These are phyloP conservation scores for Siderastrea siderea DNA, from an alignment of 92 coral and sea anemone species.

Conservation along the genomic window DNA sequence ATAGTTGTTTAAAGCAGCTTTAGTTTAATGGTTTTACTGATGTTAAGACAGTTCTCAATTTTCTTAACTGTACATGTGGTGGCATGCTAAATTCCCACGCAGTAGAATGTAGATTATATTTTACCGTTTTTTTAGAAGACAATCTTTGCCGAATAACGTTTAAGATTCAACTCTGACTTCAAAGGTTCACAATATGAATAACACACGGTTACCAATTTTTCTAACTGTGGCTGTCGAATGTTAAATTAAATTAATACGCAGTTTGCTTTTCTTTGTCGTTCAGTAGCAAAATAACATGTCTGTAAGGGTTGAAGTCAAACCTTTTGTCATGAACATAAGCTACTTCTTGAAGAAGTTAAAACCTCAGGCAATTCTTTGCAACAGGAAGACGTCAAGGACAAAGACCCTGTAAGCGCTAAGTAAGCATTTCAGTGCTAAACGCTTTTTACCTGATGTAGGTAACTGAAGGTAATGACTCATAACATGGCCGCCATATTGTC, in stretches of 20 bases:
- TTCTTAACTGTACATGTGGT: too few species aligned
- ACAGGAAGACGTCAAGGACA: not conserved
- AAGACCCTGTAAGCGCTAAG: not conserved
- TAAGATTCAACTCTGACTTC: too few species aligned
- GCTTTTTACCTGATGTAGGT: not conserved
- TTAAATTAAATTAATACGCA: too few species aligned
- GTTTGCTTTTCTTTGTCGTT: not conserved
- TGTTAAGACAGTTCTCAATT: too few species aligned
- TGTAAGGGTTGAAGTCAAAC: not conserved
- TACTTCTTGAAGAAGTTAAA: not conserved
- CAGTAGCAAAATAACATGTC: not conserved
- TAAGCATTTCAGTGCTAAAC: not conserved
- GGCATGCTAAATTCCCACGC: too few species aligned
- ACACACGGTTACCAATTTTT: too few species aligned
- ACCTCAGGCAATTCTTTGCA: not conserved
- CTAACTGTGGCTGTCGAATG: too few species aligned
- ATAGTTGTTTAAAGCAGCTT: not conserved
- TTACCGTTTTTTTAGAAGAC: too few species aligned
- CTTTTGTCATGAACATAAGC: not conserved
- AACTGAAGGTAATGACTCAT: not conserved
- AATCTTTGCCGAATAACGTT: too few species aligned
- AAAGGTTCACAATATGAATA: too few species aligned
- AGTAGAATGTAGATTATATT: too few species aligned
- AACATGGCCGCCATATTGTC: not conserved
- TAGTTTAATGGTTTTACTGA: too few species aligned